Base-by-base conservation (phyloP, 2,888 invertebrate species). In the Charanyca ferruginea region DNA sequence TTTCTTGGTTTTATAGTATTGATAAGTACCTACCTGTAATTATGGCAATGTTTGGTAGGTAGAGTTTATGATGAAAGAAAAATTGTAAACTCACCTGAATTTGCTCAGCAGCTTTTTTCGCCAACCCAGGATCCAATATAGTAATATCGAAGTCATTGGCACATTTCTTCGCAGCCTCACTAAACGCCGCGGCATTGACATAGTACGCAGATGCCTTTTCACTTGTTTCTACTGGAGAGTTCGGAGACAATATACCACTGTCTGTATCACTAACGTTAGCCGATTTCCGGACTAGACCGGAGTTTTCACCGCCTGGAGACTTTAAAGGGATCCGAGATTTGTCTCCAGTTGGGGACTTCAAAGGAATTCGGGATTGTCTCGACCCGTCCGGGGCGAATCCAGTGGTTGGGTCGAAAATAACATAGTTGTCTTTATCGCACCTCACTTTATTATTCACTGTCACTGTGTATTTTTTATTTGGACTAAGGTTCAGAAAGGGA, bases 181-280 rank as follows among this genome's bases (percentile, higher is more conserved):
- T 91, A 75, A 95, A 94, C 13, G 90, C 91, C 0, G 91, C 89
- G 7, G 94, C 95, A 54, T 95, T 95, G 28, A 89, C 95, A 76
- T 95, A 95, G 80, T 93, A 90, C 3, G 88, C 84, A 13, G 77
- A 73, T 45, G 91, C 87, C 49, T 87, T 91, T 66, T 94, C 94
- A 85, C 93, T 94, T 2, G 89, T 88, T 66, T 96, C 96, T 60
- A 96, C 95, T 0, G 96, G 96, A 25, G 97, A 96, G 79, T 96
- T 96, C 0, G 96, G 96, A 78, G 96, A 96, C 51, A 97, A 87
- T 81, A 97, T 96, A 5, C 97, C 97, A 87, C 97, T 97, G 85
- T 97, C 97, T 13, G 96, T 96, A 90, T 97, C 97, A 89, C 97
- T 97, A 77, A 96, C 93, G 81, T 91, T 95, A 52, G 93, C 93